These are phyloP conservation scores for Triops cancriformis DNA, from an alignment of 1,140 invertebrate species.

Conservation along the genomic window DNA sequence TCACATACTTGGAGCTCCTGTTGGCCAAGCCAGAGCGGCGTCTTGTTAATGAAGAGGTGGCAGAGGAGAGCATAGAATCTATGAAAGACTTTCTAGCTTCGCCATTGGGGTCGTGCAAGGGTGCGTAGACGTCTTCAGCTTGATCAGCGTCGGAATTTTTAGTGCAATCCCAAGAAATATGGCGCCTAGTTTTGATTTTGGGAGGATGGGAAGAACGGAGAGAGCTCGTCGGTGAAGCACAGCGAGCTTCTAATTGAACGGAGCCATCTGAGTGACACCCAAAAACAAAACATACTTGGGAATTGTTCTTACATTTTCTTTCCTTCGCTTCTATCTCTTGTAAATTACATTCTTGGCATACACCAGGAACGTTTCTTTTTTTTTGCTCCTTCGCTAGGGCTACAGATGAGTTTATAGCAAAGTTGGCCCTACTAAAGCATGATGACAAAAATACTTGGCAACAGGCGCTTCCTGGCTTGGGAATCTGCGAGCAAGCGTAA, in stretches of 20 bases:
- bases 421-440: background rate
- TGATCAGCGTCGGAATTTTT: background rate
- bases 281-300: background rate
- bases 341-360: background rate
- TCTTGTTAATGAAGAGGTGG: background rate
- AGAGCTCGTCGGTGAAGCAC: background rate
- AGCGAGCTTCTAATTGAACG: background rate
- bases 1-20: background rate
- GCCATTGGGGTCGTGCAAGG: background rate
- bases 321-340: background rate
- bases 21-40: background rate
- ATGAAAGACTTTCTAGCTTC: background rate
- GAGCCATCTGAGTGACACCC: background rate
- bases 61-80: background rate
- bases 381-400: background rate
- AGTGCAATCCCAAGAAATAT: constrained; percentile 1
- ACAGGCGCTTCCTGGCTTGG: background rate
- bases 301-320: background rate
- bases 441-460: background rate
- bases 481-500: background rate
- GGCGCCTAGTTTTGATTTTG: background rate
- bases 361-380: background rate
- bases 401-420: background rate
- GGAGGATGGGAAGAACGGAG: background rate
- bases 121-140: background rate